A percentile compares a stretch with the other conserved stretches of the same genome.
Conservation (phyloP, 1,140 invertebrate species). For the Eciton burchellii region DNA sequence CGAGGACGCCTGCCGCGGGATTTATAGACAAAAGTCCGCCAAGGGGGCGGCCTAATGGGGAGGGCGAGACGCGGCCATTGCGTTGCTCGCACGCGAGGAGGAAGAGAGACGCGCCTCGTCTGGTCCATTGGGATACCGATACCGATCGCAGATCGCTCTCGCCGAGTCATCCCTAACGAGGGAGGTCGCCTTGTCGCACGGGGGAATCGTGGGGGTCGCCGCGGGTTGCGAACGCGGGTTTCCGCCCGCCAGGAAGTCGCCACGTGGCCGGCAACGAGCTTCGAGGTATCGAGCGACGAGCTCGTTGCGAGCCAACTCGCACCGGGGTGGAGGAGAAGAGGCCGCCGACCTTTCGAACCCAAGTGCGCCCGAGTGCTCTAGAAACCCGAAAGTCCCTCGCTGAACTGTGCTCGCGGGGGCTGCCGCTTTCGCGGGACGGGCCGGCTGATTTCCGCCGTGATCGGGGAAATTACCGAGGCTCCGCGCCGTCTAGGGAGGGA, state of each 20-base stretch:
- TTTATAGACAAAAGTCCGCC: neutral
- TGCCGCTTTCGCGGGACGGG: neutral
- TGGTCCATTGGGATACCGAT: too few relatives aligned
- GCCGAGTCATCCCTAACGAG: constrained; percentile 30
- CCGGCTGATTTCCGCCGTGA: neutral
- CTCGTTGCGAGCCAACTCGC: constrained; percentile 46
- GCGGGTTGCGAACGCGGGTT: constrained; percentile 24
- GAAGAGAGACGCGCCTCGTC: neutral
- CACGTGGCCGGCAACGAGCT: constrained; percentile 68
- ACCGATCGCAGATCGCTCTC: constrained; percentile 28
- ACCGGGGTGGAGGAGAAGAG: constrained; percentile 47
- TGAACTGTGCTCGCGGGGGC: too few relatives aligned
- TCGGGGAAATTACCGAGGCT: constrained; percentile 17
- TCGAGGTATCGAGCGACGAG: constrained; percentile 71
- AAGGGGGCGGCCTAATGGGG: neutral
- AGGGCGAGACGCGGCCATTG: too few relatives aligned
- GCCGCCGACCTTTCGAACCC: constrained; percentile 72
- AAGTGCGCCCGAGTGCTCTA: constrained; percentile 70
- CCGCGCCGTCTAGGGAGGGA: constrained; percentile 19
- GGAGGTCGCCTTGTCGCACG: neutral
- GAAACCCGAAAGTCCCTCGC: constrained; percentile 72
- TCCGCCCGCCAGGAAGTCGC: constrained; percentile 64
- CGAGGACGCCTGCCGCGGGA: neutral
- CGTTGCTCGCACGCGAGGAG: neutral
- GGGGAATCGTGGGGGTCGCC: neutral